These are phyloP conservation scores for Epicauta chinensis DNA, from an alignment of 1,140 invertebrate genomes.

Conservation along the genomic window DNA sequence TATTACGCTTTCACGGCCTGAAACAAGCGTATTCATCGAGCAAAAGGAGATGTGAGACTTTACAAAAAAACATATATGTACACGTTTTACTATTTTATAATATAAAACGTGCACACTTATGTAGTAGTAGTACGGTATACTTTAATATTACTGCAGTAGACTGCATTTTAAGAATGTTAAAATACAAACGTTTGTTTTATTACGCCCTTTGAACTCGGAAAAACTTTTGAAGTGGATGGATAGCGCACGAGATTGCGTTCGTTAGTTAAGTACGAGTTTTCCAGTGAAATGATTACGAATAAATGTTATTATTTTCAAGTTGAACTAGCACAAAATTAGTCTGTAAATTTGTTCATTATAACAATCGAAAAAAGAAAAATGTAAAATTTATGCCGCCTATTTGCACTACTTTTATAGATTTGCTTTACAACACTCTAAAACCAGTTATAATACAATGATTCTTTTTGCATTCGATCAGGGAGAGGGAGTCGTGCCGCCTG, in stretches of 20 bases:
- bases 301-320: neutral
- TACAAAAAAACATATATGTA: no score
- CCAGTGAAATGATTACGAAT: neutral
- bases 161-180: constrained; percentile 1
- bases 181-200: neutral
- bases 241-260: neutral
- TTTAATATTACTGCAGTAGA: neutral
- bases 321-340: neutral
- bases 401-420: no score
- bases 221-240: neutral
- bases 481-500: no score
- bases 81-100: no score
- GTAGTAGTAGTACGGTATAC: neutral
- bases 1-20: constrained; percentile 3
- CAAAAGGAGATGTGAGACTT: constrained; percentile 2
- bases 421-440: no score
- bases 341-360: neutral
- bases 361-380: neutral
- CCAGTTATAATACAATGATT: no score
- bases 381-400: neutral
- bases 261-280: neutral
- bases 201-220: neutral
- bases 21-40: constrained; percentile 1
- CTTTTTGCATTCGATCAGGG: no score
- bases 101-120: constrained; percentile 1